Conservation (phyloP, 2,113 vertebrate genomes). For the Mirza zaza region DNA sequence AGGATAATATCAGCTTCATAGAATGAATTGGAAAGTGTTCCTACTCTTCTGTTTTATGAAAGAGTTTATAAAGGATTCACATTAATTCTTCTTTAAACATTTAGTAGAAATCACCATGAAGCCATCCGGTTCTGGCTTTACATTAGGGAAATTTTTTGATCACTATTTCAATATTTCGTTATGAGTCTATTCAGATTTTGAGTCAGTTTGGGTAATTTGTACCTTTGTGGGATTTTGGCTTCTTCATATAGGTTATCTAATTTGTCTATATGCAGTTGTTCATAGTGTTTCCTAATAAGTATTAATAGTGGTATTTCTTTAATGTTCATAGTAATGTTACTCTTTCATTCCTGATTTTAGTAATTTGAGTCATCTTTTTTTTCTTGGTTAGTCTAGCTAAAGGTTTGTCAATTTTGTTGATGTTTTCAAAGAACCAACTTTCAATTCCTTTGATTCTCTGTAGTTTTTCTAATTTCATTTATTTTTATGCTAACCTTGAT, state of each 20-base stretch:
- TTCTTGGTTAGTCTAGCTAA: neutral
- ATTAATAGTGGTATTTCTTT: neutral
- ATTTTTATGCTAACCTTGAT: neutral
- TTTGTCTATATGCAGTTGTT: neutral
- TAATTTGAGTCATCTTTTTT: neutral
- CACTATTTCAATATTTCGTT: neutral
- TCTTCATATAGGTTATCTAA: neutral
- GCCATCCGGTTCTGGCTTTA: neutral
- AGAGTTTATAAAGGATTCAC: neutral
- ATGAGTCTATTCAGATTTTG: neutral
- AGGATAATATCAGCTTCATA: neutral
- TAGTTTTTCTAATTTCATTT: neutral
- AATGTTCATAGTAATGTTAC: neutral
- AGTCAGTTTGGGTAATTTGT: neutral
- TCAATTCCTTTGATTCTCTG: neutral
- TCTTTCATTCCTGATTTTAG: neutral
- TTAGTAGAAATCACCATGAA: neutral
- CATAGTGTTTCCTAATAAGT: neutral
- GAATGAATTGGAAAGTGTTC: neutral
- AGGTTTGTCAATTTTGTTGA: neutral
- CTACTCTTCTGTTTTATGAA: neutral
- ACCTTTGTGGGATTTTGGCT: neutral
- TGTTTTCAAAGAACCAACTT: neutral
- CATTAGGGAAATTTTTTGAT: neutral
- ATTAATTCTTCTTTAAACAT: slow-evolving; percentile 10